A percentile compares a stretch with the other conserved stretches of the same genome.
phyloP scores from a whole-genome alignment of 1,140 invertebrate species.

The Copidosoma floridanum region DNA sequence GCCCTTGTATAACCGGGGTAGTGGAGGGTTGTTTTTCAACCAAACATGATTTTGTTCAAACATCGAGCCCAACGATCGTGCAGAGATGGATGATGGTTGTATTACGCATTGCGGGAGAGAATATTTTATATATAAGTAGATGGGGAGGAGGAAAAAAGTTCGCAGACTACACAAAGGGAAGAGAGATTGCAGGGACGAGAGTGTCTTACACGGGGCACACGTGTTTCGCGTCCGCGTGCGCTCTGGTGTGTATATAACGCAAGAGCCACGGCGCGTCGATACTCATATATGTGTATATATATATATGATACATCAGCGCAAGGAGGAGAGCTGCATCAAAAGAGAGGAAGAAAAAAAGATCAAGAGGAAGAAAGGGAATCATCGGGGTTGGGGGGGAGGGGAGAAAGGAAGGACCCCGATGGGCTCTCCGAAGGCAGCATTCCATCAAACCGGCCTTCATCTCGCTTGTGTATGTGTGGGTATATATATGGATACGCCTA shows the following conservation, averaged over 20 bases:
- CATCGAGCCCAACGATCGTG: background rate
- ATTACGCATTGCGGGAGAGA: no score
- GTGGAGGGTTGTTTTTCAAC: no score
- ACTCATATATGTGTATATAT: constrained; percentile 18
- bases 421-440: constrained; percentile 40
- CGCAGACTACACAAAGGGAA: background rate
- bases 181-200: background rate
- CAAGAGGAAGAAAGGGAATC: constrained; percentile 22
- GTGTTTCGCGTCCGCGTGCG: background rate
- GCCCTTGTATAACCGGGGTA: no score
- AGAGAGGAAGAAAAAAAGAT: constrained; percentile 20
- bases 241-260: background rate
- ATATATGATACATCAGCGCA: no score
- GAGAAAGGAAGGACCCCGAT: no score
- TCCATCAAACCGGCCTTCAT: constrained; percentile 53
- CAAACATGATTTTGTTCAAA: background rate
- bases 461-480: constrained; percentile 39
- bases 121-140: no score
- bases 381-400: constrained; percentile 3
- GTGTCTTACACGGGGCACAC: constrained; percentile 6
- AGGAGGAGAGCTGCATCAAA: constrained; percentile 10
- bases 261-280: constrained; percentile 16
- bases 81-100: background rate
- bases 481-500: constrained; percentile 13
- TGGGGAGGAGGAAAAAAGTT: background rate